phyloP scores from a whole-genome alignment of 2,113 vertebrate genomes.

The Mesoclemmys tuberculata region DNA sequence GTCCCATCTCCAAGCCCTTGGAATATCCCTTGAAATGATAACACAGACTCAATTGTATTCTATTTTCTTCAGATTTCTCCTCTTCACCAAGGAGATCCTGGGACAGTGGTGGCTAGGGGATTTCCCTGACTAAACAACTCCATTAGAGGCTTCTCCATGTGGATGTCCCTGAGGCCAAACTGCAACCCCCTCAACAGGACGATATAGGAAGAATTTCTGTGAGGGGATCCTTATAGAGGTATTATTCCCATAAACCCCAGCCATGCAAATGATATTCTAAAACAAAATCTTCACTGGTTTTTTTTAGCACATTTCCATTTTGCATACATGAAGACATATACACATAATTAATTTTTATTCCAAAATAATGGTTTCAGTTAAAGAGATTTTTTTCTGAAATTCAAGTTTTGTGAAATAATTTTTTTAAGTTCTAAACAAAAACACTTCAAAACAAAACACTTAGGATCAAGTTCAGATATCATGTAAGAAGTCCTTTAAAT shows the following conservation, averaged over 20 bases:
- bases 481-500: background rate
- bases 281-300: fast-evolving
- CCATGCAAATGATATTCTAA: background rate
- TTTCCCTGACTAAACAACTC: background rate
- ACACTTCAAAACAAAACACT: too few species aligned
- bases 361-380: background rate
- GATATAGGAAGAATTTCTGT: background rate
- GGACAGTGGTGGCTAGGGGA: too few species aligned
- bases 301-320: background rate
- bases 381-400: background rate
- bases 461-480: background rate
- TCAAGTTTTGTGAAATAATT: background rate
- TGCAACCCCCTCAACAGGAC: background rate
- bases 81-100: background rate
- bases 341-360: fast-evolving
- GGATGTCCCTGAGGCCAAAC: background rate
- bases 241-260: too few species aligned
- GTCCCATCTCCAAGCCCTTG: background rate
- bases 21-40: background rate
- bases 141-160: background rate
- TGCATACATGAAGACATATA: background rate
- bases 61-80: background rate
- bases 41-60: background rate
- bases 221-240: background rate
- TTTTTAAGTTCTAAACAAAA: too few species aligned